Percentiles rank a stretch among this genome's conserved stretches.
phyloP scores from a whole-genome alignment of 2,888 invertebrate species.

The Coremacera marginata region DNA sequence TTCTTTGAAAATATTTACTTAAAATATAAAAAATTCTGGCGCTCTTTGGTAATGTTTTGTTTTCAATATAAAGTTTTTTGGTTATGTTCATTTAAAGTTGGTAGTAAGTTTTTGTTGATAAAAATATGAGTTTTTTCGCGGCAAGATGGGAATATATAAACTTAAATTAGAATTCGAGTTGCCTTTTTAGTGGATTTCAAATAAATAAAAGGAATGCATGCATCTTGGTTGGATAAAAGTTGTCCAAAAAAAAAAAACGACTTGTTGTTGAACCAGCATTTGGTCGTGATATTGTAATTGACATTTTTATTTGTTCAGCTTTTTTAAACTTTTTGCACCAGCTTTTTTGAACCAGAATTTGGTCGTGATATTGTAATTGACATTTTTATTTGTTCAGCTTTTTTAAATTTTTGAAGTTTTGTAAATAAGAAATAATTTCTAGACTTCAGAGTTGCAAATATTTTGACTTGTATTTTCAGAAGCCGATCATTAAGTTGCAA shows the following conservation, averaged over 20 bases:
- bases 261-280: background rate
- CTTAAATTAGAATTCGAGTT: too few species aligned
- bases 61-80: background rate
- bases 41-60: slow-evolving; percentile 8
- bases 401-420: background rate
- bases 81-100: background rate
- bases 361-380: background rate
- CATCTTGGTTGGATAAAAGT: background rate
- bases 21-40: background rate
- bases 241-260: background rate
- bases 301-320: background rate
- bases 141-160: too few species aligned
- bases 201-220: background rate
- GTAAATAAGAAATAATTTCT: too few species aligned
- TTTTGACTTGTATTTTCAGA: slow-evolving; percentile 36
- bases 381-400: background rate
- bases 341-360: too few species aligned
- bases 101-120: background rate
- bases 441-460: too few species aligned
- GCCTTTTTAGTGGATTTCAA: background rate
- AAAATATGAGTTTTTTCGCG: too few species aligned
- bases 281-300: background rate
- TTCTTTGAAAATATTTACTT: background rate
- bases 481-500: slow-evolving; percentile 53
- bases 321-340: too few species aligned